These are phyloP conservation scores for Physocephala rufipes DNA, from an alignment of 2,888 invertebrate species.

Conservation along the genomic window DNA sequence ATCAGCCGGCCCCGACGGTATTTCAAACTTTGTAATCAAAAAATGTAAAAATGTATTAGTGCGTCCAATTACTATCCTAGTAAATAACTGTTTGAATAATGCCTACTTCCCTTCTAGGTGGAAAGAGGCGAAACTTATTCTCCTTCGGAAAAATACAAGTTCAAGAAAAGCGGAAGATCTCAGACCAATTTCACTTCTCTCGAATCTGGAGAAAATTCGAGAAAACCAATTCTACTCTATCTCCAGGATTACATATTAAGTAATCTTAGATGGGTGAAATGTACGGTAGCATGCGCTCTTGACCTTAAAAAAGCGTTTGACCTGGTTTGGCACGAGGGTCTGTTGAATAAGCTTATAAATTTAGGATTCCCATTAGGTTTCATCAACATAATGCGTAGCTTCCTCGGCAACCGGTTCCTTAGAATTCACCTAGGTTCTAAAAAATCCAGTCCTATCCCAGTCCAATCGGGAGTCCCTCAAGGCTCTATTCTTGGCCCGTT, in stretches of 20 bases:
- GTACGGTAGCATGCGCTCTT: background rate
- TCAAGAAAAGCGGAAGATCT: background rate
- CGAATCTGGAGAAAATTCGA: background rate
- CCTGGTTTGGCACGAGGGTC: too few species aligned
- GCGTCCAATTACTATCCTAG: background rate
- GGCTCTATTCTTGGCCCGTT: slow-evolving; percentile 4
- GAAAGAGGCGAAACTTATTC: too few species aligned
- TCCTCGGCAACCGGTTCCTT: too few species aligned
- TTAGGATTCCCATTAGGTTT: background rate
- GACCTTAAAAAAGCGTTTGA: background rate
- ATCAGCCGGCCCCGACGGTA: background rate
- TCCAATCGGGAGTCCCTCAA: background rate
- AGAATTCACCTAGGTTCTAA: too few species aligned
- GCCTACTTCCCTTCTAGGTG: background rate
- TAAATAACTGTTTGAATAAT: background rate
- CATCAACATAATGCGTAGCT: background rate
- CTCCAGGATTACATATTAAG: background rate
- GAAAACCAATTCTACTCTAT: background rate
- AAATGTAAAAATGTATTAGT: background rate
- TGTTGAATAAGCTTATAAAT: background rate
- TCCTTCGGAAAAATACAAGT: background rate
- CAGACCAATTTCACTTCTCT: background rate
- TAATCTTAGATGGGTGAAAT: background rate
- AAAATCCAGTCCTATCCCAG: background rate
- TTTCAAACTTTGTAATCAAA: too few species aligned